Conservation (phyloP, 2,797 vertebrate genomes). For the Mico argentatus region DNA sequence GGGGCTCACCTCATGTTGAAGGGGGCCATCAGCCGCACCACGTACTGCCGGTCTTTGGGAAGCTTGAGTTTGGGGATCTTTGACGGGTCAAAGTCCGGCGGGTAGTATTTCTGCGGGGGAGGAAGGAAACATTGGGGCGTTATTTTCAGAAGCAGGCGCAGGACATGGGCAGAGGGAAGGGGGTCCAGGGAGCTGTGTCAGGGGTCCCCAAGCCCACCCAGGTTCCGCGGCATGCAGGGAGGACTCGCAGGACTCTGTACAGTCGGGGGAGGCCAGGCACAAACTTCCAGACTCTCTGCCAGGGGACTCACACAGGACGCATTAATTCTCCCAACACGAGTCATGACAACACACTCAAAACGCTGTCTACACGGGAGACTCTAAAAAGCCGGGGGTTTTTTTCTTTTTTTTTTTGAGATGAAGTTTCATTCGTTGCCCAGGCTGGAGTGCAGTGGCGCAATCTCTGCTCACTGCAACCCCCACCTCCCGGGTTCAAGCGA, state of each 20-base stretch:
- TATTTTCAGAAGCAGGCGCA: background rate
- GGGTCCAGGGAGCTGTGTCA: background rate
- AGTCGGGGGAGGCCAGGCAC: background rate
- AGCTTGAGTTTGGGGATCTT: conserved; percentile 98
- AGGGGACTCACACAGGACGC: accelerated
- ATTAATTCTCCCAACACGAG: accelerated
- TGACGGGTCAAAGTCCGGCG: conserved; percentile 94
- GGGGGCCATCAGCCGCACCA: conserved; percentile 94
- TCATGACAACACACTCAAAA: background rate
- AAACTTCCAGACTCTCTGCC: background rate
- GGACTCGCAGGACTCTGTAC: background rate
- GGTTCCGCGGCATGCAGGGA: background rate
- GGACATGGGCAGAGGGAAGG: background rate
- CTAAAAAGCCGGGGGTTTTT: background rate
- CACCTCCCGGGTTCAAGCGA: no score
- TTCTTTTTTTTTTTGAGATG: no score
- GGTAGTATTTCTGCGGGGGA: conserved; percentile 94
- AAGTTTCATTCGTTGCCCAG: no score
- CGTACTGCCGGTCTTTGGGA: conserved; percentile 96
- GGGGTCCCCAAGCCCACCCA: background rate
- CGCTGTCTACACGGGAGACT: background rate
- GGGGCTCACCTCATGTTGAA: conserved; percentile 95
- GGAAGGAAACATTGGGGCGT: background rate
- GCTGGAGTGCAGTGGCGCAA: no score
- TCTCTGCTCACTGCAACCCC: no score